Base-by-base conservation (phyloP, 2,113 vertebrate species). In the Cyprinodon variegatus region DNA sequence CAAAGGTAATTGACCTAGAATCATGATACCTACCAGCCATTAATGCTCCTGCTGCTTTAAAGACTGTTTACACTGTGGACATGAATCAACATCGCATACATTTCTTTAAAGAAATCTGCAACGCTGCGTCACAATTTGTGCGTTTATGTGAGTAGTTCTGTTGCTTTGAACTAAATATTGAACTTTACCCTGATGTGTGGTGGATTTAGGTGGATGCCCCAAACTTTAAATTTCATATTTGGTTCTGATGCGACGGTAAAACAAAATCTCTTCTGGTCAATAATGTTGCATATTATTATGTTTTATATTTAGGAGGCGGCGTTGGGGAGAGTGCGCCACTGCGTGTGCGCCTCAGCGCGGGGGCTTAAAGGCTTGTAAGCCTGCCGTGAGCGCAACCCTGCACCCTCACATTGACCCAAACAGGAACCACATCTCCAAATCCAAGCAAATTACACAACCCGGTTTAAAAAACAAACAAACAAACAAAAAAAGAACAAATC, bases 321-420 rank as follows among this genome's bases (percentile, higher is more conserved):
- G 73, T 37, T 3, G 20, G 36, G 38, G 46, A 13, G 41, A 74
- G 67, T 29, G 70, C 72, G 65, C 68, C 68, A 72, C 65, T 70
- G 69, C 40, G 22, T 74, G 68, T 74, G 72, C 29, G 39, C 66
- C 68, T 81, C 70, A 75, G 76, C 73, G 22, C 60, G 75, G 57
- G 29, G 60, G 91, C 83, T 91, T 92, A 89, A 81, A 69, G 61
- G 72, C 50, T 59, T 65, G 82, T 87, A 89, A 90, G 84, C 83
- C 70, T 74, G 74, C 77, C 79, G 83, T 86, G 80, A 89, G 89
- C 86, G 88, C 81, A 81, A 40, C 75, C 41, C 64, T 66, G 78
- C 65, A 79, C 79, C 77, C 78, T 81, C 77, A 76, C 74, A 67
- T 60, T 11, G 46, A 72, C 63, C 59, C 73, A 68, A 78, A 45